Base-by-base conservation (phyloP, 2,113 vertebrate genomes). In the Heliornis fulica region DNA sequence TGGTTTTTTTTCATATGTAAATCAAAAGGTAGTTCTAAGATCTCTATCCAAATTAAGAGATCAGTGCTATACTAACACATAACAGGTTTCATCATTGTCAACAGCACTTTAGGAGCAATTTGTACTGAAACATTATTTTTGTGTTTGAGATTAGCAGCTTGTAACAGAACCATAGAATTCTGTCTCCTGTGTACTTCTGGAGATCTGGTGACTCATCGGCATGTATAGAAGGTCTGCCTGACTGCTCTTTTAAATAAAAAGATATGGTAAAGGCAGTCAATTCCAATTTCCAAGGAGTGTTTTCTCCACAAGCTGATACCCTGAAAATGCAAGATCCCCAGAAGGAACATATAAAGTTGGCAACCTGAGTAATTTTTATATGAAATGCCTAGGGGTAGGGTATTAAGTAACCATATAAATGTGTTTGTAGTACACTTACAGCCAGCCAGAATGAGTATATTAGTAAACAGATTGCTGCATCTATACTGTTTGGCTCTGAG, bases 371-470 rank as follows among this genome's bases (percentile, higher is more conserved):
- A 0, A 6, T 68, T 91, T 89, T 63, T n/a, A 38, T 13, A 56
- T 8, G 7, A 51, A 71, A 75, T 43, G n/a, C 21, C 23, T 6
- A 36, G 16, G 11, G 7, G 6, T 53, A 23, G 5, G 4, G 8
- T 32, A 85, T 83, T 63, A 82, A 78, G 10, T 31, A 71, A 25
- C 17, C 7, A 25, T 36, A 63, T 15, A 53, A 81, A 63, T 34
- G 17, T 0, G 0, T 51, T 18, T 70, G 16, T 13, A 48, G 16
- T 45, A 68, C 13, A 11, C 19, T 46, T 51, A 54, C 4, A 68
- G 54, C 22, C 9, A 40, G n/a, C 4, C 14, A 89, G 70, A 94
- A 83, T 18, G 14, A 76, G 6, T 3, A 13, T 11, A 64, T 13
- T 0, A 1, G 7, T 56, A 76, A 87, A 71, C 6, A 63, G 41